Evolutionary conservation across 2,797 vertebrate genomes (phyloP), one percentile per base, ranked within the genome.

Genomic region (Macropus fuliginosus): DNA sequence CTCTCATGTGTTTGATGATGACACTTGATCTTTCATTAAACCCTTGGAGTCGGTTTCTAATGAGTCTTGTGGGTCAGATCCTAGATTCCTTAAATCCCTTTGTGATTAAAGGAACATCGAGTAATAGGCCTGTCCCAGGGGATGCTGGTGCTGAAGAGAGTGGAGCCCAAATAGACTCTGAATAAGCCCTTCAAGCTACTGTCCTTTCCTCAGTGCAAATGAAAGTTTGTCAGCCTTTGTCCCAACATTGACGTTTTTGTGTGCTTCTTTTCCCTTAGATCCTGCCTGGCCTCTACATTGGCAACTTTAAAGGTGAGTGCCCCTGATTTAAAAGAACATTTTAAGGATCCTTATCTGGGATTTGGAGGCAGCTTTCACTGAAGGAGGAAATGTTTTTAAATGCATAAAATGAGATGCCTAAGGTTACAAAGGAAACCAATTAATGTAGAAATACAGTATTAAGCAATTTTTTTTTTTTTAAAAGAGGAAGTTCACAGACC

Each of bases 201-300:
- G 24, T 34, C 3, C 54, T 94, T 16, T 40, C 24, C 31, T 34
- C 97, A 95, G 96, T 97, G 95, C 93, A 96, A 96, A 98, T 98
- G 40, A 87, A 97, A 94, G 54, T 95, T 96, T 96, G 94, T 97
- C 95, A 95, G 59, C 95, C 95, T 97, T 94, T 94, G 94, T 97
- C 97, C 97, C 97, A 94, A 96, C 93, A 97, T 93, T 98, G 97
- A 97, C 90, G 92, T 98, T 97, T 98, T 95, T 98, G 91, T 87
- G 74, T 87, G 40, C 24, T 34, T 98, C 97, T 98, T 99, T 96
- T 98, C 96, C 98, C 96, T 91, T 96, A 99, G 99, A 99, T 99
- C 98, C 99, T 99, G 95, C 99, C 99, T 95, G 99, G 99, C 97
- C 98, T 99, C 92, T 99, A 99, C 98, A 98, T 99, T 98, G 99